Base-by-base conservation (phyloP, 2,888 invertebrate genomes). In the Iselma pallidipennis region DNA sequence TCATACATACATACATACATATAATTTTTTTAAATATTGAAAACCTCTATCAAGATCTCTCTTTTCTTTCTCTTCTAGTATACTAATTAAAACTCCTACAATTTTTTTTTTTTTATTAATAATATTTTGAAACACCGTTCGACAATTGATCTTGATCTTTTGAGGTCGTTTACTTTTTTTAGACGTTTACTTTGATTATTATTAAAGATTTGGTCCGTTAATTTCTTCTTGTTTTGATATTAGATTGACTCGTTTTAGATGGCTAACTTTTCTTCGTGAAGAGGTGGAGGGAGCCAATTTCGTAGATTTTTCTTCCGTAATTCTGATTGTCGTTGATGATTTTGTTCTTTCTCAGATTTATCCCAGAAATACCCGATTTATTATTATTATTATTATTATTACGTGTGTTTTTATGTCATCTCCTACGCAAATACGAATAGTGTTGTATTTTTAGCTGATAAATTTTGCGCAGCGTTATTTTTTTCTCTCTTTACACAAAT, bases 81-180 rank as follows among this genome's bases (percentile, higher is more conserved):
- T n/a, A 26, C 16, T 25, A 16, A 16, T 29, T n/a, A 10, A 25
- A 50, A 50, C 28, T 14, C 7, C 26, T 26, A 2, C 26, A 37
- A 37, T 37, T 16, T 14, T 16, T 37, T 16, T 16, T n/a, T n/a
- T n/a, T n/a, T n/a, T n/a, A n/a, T n/a, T n/a, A n/a, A n/a, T n/a
- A n/a, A n/a, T n/a, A n/a, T n/a, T n/a, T n/a, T n/a, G n/a, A n/a
- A n/a, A n/a, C n/a, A 50, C 26, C 19, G n/a, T 29, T 28, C 50
- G 16, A 50, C 50, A 50, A 26, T 50, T 50, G 50, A 50, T 50
- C 50, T 37, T 26, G 50, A n/a, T n/a, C 16, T 50, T 25, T 26
- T 50, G 14, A 50, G 50, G 50, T 50, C 50, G 28, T 50, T 50
- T 50, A 29, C 50, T 50, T 50, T 26, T 50, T n/a, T n/a, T n/a